Evolutionary conservation across 2,888 invertebrate species (phyloP), one percentile per base, ranked within the genome.

Genomic region (Pollenia angustigena): DNA sequence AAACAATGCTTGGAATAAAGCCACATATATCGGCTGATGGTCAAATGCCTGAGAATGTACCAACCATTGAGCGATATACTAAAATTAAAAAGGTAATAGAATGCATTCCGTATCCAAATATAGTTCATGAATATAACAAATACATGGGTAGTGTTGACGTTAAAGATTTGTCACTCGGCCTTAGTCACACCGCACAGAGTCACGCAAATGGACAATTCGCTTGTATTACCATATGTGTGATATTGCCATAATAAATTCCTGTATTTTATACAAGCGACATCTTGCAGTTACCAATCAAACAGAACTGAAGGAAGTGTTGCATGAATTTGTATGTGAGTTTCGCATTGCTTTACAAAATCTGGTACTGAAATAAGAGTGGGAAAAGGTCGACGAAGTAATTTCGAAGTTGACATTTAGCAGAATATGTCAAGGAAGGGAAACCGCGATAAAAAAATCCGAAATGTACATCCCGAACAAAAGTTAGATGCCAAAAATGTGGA

Each of bases 381-480:
- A 72, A 82, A 82, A 79, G 79, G 79, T 52, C 46, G 74, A 62
- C 74, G 64, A 86, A 74, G 79, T 50, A 60, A 82, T 62, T 16
- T 64, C 52, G 71, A 83, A 56, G 54, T 54, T 69, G 71, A 44
- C 71, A 75, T 81, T 87, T 83, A n/a, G 79, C 72, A 56, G 69
- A 83, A 54, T 71, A 69, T 46, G 50, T 76, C 6, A 52, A 60
- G 56, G 48, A 72, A 66, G 60, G 64, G 1, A 56, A 81, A 52
- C 69, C 80, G 18, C 76, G 58, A 76, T 83, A 71, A 42, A 82
- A 83, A 76, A 76, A 83, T 72, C 76, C 76, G 32, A 76, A 81
- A 74, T 84, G 74, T 62, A 76, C 58, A 71, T 87, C 71, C 7
- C 78, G 66, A n/a, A 72, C 78, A 54, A 85, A 78, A 16, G 64